phyloP scores from a whole-genome alignment of 2,113 vertebrate genomes.

The Hippoglossus stenolepis region DNA sequence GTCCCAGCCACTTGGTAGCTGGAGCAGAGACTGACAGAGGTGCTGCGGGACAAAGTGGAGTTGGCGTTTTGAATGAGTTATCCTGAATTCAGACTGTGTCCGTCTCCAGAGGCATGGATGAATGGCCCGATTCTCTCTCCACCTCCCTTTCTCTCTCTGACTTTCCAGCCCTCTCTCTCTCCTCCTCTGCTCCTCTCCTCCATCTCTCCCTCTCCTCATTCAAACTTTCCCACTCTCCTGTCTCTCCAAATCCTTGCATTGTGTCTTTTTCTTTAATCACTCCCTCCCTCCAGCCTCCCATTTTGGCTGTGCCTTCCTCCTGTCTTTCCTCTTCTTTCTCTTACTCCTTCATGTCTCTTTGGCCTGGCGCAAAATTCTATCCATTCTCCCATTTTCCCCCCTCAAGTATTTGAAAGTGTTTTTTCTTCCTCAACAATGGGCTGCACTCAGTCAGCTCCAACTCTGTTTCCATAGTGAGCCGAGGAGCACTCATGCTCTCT shows the following conservation, averaged over 20 bases:
- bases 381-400: conserved; percentile 45
- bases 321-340: conserved; percentile 37
- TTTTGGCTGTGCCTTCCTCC: conserved; percentile 43
- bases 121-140: conserved; percentile 80
- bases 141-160: conserved; percentile 59
- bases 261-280: conserved; percentile 21
- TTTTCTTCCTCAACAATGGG: conserved; percentile 39
- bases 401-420: conserved; percentile 25
- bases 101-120: conserved; percentile 77
- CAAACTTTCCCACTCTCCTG: conserved; percentile 59
- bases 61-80: conserved; percentile 78
- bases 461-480: conserved; percentile 70
- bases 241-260: conserved; percentile 55
- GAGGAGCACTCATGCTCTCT: conserved; percentile 45
- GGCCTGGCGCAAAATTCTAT: conserved; percentile 42
- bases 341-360: conserved; percentile 43
- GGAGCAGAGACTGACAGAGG: conserved; percentile 74
- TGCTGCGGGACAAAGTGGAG: conserved; percentile 76
- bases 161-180: conserved; percentile 54
- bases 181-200: conserved; percentile 19
- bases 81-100: conserved; percentile 79
- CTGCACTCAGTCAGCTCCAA: conserved; percentile 44
- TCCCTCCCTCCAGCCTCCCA: conserved; percentile 6
- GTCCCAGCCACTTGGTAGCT: conserved; percentile 71
- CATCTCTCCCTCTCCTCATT: conserved; percentile 39